Evolutionary conservation across 2,888 invertebrate genomes (phyloP), one percentile per base, ranked within the genome.

Genomic region (Hypselothyrea guttata): DNA sequence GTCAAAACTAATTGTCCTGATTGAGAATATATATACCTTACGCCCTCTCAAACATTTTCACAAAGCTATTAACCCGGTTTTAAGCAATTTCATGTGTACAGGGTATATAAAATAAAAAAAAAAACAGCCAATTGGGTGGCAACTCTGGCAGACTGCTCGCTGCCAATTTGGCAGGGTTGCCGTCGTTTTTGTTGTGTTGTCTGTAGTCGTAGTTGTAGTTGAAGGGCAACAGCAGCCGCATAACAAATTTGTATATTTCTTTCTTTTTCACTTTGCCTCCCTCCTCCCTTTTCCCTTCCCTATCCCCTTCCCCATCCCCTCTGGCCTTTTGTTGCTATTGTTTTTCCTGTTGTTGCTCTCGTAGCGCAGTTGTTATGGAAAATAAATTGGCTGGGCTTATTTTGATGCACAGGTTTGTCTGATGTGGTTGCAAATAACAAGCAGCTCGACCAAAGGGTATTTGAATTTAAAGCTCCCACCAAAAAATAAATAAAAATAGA

Each of bases 331-430:
- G 11, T 41, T 40, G 31, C 11, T 28, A 31, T 40, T 33, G 16
- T 41, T 44, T 31, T 27, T 44, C 8, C 31, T 44, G 27, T 33
- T 34, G 52, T 31, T 22, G 33, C 35, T 49, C 4, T 30, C 5
- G 15, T 37, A 16, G 38, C 18, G 22, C 38, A 55, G 74, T 77
- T 75, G 75, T 77, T 71, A 77, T 74, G 75, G 75, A 71, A 77
- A 77, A 77, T 75, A 75, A 75, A 75, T 75, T 75, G 78, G 71
- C 56, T 60, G 42, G 58, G 57, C 55, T 52, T 73, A 70, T 60
- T 70, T 75, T 75, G 68, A 71, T 54, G 73, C 70, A 58, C 67
- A 75, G 70, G 71, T 69, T 68, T 55, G 60, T 40, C 55, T 60
- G 69, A 62, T 65, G 62, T 40, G 54, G 57, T 51, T 33, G 38